These are phyloP conservation scores for Drosophila falleni DNA, from an alignment of 2,888 invertebrate species.

Conservation along the genomic window DNA sequence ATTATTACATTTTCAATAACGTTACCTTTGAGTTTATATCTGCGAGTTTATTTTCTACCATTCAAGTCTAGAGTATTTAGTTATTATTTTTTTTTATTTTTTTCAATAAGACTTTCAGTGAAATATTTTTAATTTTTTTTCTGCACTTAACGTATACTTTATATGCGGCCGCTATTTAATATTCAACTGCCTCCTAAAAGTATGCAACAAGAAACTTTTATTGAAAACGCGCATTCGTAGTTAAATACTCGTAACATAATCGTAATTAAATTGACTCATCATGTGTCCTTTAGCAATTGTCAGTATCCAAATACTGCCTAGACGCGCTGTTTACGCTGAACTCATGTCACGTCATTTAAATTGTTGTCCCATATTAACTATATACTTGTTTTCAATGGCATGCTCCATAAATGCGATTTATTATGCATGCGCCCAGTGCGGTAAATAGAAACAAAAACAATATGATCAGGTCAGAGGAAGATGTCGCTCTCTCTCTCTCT, in stretches of 20 bases:
- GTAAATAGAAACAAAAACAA: slow-evolving; percentile 15
- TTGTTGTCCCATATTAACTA: slow-evolving; percentile 19
- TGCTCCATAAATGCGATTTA: slow-evolving; percentile 32
- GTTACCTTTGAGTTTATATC: too few species aligned
- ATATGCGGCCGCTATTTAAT: not conserved
- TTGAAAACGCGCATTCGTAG: not conserved
- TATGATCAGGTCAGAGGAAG: slow-evolving; percentile 45
- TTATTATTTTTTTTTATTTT: too few species aligned
- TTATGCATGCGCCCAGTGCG: slow-evolving; percentile 48
- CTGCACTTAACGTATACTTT: not conserved
- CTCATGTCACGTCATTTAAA: slow-evolving; percentile 18
- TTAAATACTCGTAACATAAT: not conserved
- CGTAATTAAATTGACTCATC: slow-evolving; percentile 21
- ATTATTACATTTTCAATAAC: not conserved
- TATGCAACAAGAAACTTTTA: slow-evolving; percentile 9
- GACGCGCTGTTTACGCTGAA: slow-evolving; percentile 1
- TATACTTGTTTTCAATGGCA: slow-evolving; percentile 32
- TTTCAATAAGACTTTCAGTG: too few species aligned
- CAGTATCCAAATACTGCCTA: not conserved
- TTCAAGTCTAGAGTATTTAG: too few species aligned
- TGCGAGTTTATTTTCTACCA: not conserved
- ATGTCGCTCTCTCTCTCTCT: not conserved
- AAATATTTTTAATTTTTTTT: too few species aligned
- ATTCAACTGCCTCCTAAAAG: slow-evolving; percentile 3
- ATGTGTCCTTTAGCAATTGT: slow-evolving; percentile 11